Conservation (phyloP, 2,113 vertebrate species). For the Platanista minor region DNA sequence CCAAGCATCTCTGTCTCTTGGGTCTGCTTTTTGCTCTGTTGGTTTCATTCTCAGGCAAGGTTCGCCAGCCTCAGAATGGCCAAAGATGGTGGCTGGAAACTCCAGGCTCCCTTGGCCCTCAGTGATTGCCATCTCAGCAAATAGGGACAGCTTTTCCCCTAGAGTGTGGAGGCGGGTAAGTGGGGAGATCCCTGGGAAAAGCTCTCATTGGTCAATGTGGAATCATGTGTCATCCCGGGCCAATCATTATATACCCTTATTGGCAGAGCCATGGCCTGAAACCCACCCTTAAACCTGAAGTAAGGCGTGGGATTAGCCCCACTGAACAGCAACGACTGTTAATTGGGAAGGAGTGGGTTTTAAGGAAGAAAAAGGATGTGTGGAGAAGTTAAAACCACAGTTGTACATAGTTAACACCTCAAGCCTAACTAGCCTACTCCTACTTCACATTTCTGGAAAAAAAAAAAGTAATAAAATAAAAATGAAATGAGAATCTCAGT, state of each 20-base stretch:
- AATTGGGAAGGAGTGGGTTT: neutral
- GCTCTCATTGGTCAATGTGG: neutral
- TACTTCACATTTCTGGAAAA: neutral
- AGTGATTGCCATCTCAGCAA: neutral
- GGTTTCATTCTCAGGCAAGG: neutral
- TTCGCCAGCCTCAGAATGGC: neutral
- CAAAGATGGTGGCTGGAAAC: neutral
- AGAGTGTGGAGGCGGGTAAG: fast-evolving
- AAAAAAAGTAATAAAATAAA: neutral
- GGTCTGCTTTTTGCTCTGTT: neutral
- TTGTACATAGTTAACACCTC: neutral
- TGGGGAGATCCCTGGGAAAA: neutral
- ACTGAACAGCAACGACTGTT: neutral
- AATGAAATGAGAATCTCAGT: neutral
- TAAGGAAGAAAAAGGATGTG: neutral
- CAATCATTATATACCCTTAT: neutral
- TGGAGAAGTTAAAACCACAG: neutral
- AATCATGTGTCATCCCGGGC: neutral
- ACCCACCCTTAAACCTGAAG: neutral
- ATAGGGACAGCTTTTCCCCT: neutral
- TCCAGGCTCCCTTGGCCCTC: neutral
- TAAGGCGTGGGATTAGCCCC: neutral
- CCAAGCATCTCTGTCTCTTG: neutral
- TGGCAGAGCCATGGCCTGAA: neutral
- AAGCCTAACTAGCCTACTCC: neutral